Evolutionary conservation across 92 coral and sea anemone species (phyloP).

Genomic region (Isaurus tuberculatus): DNA sequence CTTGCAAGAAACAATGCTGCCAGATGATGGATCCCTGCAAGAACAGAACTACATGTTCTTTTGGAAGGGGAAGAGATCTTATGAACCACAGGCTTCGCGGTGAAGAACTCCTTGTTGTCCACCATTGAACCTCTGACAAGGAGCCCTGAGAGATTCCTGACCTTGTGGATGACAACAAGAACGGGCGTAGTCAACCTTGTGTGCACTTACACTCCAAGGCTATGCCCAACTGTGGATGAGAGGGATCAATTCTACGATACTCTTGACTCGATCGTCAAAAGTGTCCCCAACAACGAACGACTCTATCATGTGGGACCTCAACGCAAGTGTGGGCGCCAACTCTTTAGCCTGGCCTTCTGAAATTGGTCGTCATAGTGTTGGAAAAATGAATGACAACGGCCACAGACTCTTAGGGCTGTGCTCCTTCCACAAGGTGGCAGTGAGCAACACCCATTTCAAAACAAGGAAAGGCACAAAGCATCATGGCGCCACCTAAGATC

Average conservation of each 20-base stretch:
- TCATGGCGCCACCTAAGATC: no score
- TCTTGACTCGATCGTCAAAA: neutral
- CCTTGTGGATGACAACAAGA: neutral
- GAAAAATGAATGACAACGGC: slow-evolving; percentile 13
- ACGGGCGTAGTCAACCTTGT: neutral
- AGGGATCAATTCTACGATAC: no score
- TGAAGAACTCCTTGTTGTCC: slow-evolving; percentile 52
- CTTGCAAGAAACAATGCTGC: slow-evolving; percentile 33
- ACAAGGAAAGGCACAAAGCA: no score
- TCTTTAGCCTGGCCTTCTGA: no score
- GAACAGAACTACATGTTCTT: slow-evolving; percentile 32
- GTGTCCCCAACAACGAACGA: no score
- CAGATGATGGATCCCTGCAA: neutral
- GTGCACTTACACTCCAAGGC: slow-evolving; percentile 32
- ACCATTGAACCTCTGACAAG: slow-evolving; percentile 35
- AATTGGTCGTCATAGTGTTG: no score
- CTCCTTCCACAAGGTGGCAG: slow-evolving; percentile 32
- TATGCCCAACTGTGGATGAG: no score
- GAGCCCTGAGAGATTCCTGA: slow-evolving; percentile 48
- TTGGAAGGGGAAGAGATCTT: slow-evolving; percentile 10
- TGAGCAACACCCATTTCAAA: slow-evolving; percentile 27
- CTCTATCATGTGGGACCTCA: no score
- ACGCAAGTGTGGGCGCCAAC: no score
- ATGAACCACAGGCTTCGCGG: slow-evolving; percentile 41
- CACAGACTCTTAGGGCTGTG: slow-evolving; percentile 38